Conservation (phyloP, 2,113 vertebrate genomes). For the Anarhynchus alexandrinus region DNA sequence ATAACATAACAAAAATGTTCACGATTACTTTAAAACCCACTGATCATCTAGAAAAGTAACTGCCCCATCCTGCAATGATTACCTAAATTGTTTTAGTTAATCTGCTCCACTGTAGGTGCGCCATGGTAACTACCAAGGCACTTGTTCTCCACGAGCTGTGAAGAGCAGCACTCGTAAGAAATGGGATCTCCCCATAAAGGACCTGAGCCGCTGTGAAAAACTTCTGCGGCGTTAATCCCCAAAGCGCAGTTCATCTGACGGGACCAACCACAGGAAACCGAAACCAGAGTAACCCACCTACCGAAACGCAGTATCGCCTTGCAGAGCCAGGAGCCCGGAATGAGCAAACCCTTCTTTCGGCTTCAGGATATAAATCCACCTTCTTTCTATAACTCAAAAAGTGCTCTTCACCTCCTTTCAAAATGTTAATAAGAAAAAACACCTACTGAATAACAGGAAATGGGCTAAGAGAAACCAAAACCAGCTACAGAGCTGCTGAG, state of each 20-base stretch:
- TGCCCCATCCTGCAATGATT: too few species aligned
- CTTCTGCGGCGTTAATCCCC: neutral
- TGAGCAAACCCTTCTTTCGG: neutral
- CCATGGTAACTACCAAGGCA: neutral
- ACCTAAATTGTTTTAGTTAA: neutral
- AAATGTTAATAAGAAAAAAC: neutral
- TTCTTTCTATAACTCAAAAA: neutral
- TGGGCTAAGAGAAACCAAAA: neutral
- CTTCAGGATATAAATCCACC: neutral
- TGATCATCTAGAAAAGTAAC: neutral
- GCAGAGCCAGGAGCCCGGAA: neutral
- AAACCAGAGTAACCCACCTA: neutral
- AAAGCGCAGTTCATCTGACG: neutral
- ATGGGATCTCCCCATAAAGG: neutral
- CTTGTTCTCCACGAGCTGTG: neutral
- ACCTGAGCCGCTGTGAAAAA: neutral
- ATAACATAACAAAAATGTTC: neutral
- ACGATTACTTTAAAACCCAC: neutral
- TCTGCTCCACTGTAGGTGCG: neutral
- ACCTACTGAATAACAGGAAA: neutral
- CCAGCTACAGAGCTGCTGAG: neutral
- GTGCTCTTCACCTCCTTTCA: neutral
- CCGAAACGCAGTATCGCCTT: accelerated
- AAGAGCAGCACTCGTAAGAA: neutral
- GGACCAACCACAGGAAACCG: neutral